Evolutionary conservation across 2,888 invertebrate genomes (phyloP).

Genomic region (Orthosia incerta): DNA sequence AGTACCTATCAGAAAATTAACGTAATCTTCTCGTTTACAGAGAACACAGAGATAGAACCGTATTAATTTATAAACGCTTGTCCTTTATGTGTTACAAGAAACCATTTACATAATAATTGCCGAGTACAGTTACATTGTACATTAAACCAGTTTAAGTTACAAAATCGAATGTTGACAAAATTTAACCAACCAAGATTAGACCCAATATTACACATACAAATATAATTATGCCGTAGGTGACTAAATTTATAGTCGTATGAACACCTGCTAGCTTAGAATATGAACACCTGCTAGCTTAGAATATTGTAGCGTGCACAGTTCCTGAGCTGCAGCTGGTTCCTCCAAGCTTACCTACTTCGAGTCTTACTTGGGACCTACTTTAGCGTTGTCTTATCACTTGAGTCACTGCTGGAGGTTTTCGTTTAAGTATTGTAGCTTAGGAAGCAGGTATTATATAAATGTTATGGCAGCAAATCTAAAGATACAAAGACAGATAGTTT

Average conservation of each 20-base stretch:
- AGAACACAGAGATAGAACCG: constrained; percentile 33
- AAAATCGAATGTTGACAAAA: neutral
- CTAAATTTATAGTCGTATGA: neutral
- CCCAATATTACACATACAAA: too few relatives aligned
- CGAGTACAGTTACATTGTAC: constrained; percentile 5
- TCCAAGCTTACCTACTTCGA: constrained; percentile 6
- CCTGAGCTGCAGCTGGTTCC: constrained; percentile 32
- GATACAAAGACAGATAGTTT: neutral
- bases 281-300: constrained; percentile 11
- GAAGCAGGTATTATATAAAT: neutral
- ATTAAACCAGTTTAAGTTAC: constrained; percentile 9
- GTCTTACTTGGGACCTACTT: constrained; percentile 17
- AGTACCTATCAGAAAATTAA: constrained; percentile 23
- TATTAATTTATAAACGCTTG: constrained; percentile 42
- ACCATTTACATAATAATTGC: constrained; percentile 50
- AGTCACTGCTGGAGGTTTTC: constrained; percentile 5
- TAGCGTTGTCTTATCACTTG: neutral
- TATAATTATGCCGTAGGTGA: neutral
- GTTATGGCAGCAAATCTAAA: neutral
- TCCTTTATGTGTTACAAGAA: constrained; percentile 47
- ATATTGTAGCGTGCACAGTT: constrained; percentile 20
- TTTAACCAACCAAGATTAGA: too few relatives aligned
- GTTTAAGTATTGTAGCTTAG: neutral
- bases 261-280: constrained; percentile 17
- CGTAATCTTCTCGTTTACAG: constrained; percentile 35